These are phyloP conservation scores for Dryobotodes eremita DNA, from an alignment of 2,888 invertebrate species.

Conservation along the genomic window DNA sequence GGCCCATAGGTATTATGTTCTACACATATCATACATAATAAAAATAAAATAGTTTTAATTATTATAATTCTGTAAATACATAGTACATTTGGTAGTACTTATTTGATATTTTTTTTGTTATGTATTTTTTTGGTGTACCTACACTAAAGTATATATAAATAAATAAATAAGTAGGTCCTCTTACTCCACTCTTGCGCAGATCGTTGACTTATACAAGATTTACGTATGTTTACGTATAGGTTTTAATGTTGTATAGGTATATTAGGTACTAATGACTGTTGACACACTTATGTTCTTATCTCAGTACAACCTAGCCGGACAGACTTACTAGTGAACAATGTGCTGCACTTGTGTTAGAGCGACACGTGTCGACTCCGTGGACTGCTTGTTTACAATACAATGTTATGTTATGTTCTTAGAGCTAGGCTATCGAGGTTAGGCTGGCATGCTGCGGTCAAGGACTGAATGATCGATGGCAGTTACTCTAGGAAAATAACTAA, in stretches of 20 bases:
- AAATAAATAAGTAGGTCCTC: background rate
- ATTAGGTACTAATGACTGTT: background rate
- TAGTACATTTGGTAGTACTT: too few relatives aligned
- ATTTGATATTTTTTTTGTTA: too few relatives aligned
- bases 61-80: too few relatives aligned
- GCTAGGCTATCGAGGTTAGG: constrained; percentile 25
- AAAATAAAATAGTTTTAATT: too few relatives aligned
- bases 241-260: background rate
- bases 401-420: constrained; percentile 3
- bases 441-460: constrained; percentile 24
- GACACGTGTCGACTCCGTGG: constrained; percentile 34
- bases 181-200: background rate
- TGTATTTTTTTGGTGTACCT: too few relatives aligned
- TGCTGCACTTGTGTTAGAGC: background rate
- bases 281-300: constrained; percentile 39
- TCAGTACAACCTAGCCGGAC: constrained; percentile 1
- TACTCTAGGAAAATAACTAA: background rate
- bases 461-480: background rate
- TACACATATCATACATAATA: too few relatives aligned
- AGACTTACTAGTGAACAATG: constrained; percentile 24
- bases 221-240: background rate
- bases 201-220: background rate
- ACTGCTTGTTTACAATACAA: constrained; percentile 1
- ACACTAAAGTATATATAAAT: too few relatives aligned
- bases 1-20: too few relatives aligned